Evolutionary conservation across 1,140 invertebrate genomes (phyloP).

Genomic region (Ceratitis capitata): DNA sequence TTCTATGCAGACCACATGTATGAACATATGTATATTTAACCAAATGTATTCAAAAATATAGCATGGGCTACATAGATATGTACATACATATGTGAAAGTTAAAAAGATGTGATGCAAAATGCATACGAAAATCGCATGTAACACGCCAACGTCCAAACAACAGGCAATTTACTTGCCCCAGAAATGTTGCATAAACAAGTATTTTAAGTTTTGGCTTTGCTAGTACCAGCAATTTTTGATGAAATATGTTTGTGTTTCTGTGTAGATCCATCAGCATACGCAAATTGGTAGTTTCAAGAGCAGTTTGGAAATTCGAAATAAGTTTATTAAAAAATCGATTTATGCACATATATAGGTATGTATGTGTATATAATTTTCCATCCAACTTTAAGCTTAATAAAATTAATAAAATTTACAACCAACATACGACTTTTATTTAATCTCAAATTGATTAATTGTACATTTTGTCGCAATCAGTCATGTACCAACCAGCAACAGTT

Average conservation of each 20-base stretch:
- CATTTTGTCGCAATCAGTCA: not conserved
- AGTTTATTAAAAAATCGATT: no score
- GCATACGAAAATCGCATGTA: constrained; percentile 9
- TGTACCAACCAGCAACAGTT: not conserved
- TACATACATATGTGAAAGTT: not conserved
- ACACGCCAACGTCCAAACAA: not conserved
- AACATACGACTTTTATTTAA: not conserved
- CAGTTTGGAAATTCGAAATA: no score
- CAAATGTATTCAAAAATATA: no score
- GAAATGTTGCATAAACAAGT: not conserved
- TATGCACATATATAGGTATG: no score
- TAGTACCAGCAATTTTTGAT: no score
- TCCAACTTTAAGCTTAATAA: not conserved
- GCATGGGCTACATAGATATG: not conserved
- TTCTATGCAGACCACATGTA: not conserved
- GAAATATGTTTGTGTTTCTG: no score
- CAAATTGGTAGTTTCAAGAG: no score
- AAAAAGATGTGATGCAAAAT: not conserved
- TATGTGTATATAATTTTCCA: not conserved
- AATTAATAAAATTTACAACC: not conserved
- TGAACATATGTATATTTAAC: no score
- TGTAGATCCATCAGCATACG: no score
- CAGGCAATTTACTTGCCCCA: not conserved
- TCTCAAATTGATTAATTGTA: not conserved
- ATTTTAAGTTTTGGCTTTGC: not conserved